Evolutionary conservation across 2,888 invertebrate species (phyloP).

Genomic region (Andrena haemorrhoa): DNA sequence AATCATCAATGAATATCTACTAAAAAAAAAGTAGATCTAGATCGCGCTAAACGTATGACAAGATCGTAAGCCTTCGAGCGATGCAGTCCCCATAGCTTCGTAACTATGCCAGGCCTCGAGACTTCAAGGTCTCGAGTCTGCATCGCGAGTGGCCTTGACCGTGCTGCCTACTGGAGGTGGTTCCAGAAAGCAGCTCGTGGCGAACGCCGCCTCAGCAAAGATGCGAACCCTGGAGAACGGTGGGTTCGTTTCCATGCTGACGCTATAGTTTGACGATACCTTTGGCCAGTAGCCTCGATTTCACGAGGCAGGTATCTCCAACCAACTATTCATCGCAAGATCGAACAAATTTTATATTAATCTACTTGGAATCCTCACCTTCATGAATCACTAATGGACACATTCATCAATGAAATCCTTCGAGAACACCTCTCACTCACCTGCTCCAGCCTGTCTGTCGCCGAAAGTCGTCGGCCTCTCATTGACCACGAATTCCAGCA

Average conservation of each 20-base stretch:
- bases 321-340: not conserved
- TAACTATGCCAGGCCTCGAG: not conserved
- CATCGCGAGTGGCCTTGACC: slow-evolving; percentile 75
- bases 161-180: slow-evolving; percentile 78
- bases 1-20: not conserved
- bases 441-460: slow-evolving; percentile 88
- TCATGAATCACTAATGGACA: not conserved
- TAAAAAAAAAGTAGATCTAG: not conserved
- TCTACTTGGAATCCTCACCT: not conserved
- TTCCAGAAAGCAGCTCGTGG: slow-evolving; percentile 52
- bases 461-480: slow-evolving; percentile 84
- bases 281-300: slow-evolving; percentile 29
- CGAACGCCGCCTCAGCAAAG: slow-evolving; percentile 34
- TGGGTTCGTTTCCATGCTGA: slow-evolving; percentile 67
- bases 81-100: not conserved
- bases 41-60: not conserved
- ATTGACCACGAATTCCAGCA: slow-evolving; percentile 91
- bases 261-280: not conserved
- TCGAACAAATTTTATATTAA: too few species aligned
- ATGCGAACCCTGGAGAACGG: slow-evolving; percentile 50
- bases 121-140: not conserved
- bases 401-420: not conserved
- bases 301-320: slow-evolving; percentile 9
- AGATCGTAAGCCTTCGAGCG: not conserved
- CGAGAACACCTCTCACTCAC: slow-evolving; percentile 80